Evolutionary conservation across 1,140 invertebrate genomes (phyloP), one percentile per base, ranked within the genome.

Genomic region (Pogonomyrmex californicus): DNA sequence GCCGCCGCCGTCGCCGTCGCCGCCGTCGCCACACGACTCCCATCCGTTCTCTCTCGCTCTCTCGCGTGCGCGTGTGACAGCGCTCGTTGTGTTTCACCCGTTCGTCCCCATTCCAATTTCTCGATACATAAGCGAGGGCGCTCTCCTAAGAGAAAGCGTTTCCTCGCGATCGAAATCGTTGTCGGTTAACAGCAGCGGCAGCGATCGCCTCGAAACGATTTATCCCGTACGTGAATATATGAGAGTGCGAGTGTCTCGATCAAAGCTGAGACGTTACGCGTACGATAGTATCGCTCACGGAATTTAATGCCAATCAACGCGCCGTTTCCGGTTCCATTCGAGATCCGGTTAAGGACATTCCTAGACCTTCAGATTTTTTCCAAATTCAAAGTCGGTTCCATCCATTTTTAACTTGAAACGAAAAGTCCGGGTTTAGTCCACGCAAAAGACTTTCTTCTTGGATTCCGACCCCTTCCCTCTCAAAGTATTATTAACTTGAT

Each of bases 71-170:
- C 30, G 4, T 36, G 47, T 62, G 66, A 68, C 41, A 68, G 38
- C 63, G 65, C 36, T 76, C 30, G 65, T 56, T 63, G 17, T 62
- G 17, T 62, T 66, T 58, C 65, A 49, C n/a, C 56, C 12, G 10
- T 51, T 36, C 56, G 56, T 79, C 33, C 44, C 47, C 62, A 47
- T 44, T 41, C 47, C 41, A 41, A 23, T 73, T 49, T 10, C 54
- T 44, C 41, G 63, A 36, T 7, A 23, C 10, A n/a, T n/a, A n/a
- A 54, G 54, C 77, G 23, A 76, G 63, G 68, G 68, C 68, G 79
- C 79, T 82, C 66, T 82, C 54, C 12, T 56, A 51, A 51, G 81
- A 71, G 49, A 51, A 68, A 75, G 78, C 79, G 68, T 75, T 83
- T 83, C 41, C 17, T 47, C 41, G 79, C 30, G 68, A 81, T 6